These are phyloP conservation scores for Pediacus dermestoides DNA, from an alignment of 2,888 invertebrate genomes.

Conservation along the genomic window DNA sequence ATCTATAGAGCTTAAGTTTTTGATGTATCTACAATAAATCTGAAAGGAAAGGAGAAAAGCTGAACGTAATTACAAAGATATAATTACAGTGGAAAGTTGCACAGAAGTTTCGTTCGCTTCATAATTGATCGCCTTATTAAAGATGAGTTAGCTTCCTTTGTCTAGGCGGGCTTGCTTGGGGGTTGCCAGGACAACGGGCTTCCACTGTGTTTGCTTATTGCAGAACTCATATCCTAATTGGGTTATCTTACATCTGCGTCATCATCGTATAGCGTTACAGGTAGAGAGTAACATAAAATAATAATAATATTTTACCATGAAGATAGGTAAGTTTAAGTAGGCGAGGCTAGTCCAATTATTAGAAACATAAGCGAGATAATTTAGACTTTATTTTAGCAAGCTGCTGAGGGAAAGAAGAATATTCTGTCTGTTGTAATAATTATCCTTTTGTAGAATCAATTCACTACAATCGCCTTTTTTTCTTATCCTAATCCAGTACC, in stretches of 20 bases:
- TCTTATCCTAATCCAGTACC: too few species aligned
- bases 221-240: slow-evolving; percentile 51
- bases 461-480: too few species aligned
- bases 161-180: slow-evolving; percentile 35
- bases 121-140: slow-evolving; percentile 53
- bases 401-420: too few species aligned
- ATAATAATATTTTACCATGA: slow-evolving; percentile 13
- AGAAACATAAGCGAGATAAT: too few species aligned
- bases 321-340: too few species aligned
- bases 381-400: too few species aligned
- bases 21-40: slow-evolving; percentile 31
- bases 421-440: too few species aligned
- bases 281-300: slow-evolving; percentile 17
- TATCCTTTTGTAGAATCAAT: too few species aligned
- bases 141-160: slow-evolving; percentile 50
- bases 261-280: slow-evolving; percentile 35
- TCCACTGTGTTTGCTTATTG: slow-evolving; percentile 48
- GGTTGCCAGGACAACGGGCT: slow-evolving; percentile 45
- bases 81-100: slow-evolving; percentile 48
- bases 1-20: not conserved
- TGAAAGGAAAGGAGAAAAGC: slow-evolving; percentile 30
- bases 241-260: slow-evolving; percentile 48
- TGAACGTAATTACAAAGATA: slow-evolving; percentile 48
- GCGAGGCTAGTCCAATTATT: too few species aligned
- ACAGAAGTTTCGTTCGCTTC: slow-evolving; percentile 47